A percentile compares a stretch with the other conserved stretches of the same genome.
phyloP scores from a whole-genome alignment of 2,113 vertebrate genomes.

The Carassius carassius region DNA sequence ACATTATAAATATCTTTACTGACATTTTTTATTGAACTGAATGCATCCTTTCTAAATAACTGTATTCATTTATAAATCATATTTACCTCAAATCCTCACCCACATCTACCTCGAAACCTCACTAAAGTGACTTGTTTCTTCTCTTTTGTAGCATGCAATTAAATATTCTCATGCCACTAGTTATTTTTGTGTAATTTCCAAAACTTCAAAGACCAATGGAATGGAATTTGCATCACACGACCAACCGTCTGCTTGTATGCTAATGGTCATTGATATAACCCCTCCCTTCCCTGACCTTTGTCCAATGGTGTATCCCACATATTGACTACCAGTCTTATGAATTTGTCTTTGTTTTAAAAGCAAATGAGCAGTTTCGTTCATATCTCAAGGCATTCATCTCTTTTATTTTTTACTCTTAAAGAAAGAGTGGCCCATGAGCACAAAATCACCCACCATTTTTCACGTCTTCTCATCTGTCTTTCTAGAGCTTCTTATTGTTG shows the following conservation, averaged over 20 bases:
- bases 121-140: background rate
- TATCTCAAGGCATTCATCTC: constrained; percentile 27
- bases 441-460: constrained; percentile 38
- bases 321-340: constrained; percentile 35
- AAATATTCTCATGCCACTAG: background rate
- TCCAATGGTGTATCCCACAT: background rate
- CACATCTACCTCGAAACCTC: too few species aligned
- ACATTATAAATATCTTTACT: background rate
- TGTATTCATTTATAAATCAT: background rate
- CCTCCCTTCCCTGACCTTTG: constrained; percentile 43
- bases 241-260: constrained; percentile 69
- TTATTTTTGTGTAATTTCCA: background rate
- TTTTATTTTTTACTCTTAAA: constrained; percentile 8
- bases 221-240: constrained; percentile 68
- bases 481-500: constrained; percentile 21
- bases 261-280: constrained; percentile 74
- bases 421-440: constrained; percentile 8
- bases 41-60: background rate
- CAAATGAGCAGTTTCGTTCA: constrained; percentile 9
- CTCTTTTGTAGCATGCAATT: background rate
- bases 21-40: background rate
- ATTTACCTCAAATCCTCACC: background rate
- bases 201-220: background rate
- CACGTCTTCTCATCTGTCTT: constrained; percentile 38
- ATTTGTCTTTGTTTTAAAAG: constrained; percentile 40